phyloP scores from a whole-genome alignment of 2,888 invertebrate species.

The Halocaridina rubra region DNA sequence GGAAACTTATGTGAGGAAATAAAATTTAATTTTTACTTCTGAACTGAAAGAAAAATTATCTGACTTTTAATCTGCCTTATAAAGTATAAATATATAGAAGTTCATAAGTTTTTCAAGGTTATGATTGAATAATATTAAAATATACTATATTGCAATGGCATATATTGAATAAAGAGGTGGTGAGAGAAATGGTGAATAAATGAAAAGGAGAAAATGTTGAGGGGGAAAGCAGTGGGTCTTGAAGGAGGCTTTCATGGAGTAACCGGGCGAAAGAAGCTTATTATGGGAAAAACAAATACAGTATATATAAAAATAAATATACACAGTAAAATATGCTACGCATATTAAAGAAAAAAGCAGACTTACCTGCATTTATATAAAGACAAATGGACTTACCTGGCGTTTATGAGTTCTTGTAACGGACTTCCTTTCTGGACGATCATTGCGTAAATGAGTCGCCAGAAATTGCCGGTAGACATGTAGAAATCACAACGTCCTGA shows the following conservation, averaged over 20 bases:
- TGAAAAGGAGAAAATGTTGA: not conserved
- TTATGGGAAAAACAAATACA: too few species aligned
- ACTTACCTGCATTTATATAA: not conserved
- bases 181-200: too few species aligned
- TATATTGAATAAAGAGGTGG: too few species aligned
- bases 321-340: not conserved
- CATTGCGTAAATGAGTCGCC: constrained; percentile 46
- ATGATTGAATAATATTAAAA: too few species aligned
- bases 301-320: not conserved
- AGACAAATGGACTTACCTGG: not conserved
- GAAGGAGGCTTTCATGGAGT: not conserved
- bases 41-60: too few species aligned
- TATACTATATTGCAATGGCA: too few species aligned
- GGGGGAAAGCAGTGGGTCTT: not conserved
- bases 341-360: not conserved
- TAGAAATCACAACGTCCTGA: constrained; percentile 39
- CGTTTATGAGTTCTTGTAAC: not conserved
- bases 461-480: constrained; percentile 38
- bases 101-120: too few species aligned
- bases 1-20: too few species aligned
- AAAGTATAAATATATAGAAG: too few species aligned
- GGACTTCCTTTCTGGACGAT: constrained; percentile 27
- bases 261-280: too few species aligned
- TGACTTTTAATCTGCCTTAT: too few species aligned
- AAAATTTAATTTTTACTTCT: too few species aligned